Percentiles rank a stretch among this genome's conserved stretches.
Evolutionary conservation across 2,113 vertebrate species (phyloP).

Genomic region (Pomatorhinus ruficollis): DNA sequence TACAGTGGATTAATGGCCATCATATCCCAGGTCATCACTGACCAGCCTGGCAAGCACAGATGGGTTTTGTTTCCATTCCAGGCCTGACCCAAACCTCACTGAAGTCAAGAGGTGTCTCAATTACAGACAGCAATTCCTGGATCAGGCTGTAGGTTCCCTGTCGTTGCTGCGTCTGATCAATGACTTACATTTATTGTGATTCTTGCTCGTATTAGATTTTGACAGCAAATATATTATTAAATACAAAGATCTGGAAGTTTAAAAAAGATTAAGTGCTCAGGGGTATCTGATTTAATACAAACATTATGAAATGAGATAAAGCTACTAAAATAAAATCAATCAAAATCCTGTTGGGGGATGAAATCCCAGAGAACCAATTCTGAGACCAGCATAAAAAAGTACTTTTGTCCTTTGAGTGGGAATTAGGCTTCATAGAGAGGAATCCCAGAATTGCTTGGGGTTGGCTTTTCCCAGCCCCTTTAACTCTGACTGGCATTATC

Average conservation of each 20-base stretch:
- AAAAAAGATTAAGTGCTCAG: constrained; percentile 15
- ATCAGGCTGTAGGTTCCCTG: neutral
- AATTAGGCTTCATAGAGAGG: neutral
- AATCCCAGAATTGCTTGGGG: neutral
- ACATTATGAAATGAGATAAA: constrained; percentile 42
- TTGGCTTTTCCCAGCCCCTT: fast-evolving
- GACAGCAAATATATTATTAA: constrained; percentile 3
- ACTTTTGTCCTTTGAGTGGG: neutral
- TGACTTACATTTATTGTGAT: neutral
- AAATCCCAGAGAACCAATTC: neutral
- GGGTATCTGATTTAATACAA: constrained; percentile 36
- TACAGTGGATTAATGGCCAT: constrained; percentile 1
- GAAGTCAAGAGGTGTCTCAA: neutral
- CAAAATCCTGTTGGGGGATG: constrained; percentile 12
- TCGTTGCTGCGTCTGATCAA: constrained; percentile 2
- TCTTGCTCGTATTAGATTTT: constrained; percentile 12
- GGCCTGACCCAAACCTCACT: neutral
- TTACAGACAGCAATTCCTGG: neutral
- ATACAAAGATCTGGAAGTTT: neutral
- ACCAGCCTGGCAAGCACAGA: neutral
- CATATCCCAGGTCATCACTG: neutral
- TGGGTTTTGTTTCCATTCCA: neutral
- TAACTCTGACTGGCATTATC: neutral
- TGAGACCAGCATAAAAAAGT: neutral
- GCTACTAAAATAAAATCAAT: constrained; percentile 46